A percentile compares a stretch with the other conserved stretches of the same genome.
Conservation (phyloP, 1,140 invertebrate genomes). For the Scaptomyza graminum region DNA sequence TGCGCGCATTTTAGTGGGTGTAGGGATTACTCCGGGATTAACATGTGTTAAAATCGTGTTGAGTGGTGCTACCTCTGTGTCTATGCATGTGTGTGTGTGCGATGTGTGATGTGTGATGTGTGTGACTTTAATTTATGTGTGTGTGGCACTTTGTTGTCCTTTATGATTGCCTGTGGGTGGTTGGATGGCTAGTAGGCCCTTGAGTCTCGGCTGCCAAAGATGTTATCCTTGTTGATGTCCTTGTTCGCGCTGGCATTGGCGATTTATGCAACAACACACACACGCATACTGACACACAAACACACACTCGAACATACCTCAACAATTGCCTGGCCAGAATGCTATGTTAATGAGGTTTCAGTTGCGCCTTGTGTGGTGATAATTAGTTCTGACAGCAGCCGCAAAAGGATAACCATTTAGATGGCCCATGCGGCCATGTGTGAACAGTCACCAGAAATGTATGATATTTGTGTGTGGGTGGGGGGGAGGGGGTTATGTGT, state of each 20-base stretch:
- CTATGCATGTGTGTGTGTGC: slow-evolving; percentile 9
- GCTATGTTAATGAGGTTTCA: slow-evolving; percentile 76
- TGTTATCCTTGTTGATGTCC: slow-evolving; percentile 27
- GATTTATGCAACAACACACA: slow-evolving; percentile 38
- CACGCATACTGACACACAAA: slow-evolving; percentile 13
- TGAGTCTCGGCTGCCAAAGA: slow-evolving; percentile 20
- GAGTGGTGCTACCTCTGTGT: slow-evolving; percentile 45
- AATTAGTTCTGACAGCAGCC: slow-evolving; percentile 67
- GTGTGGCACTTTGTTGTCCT: slow-evolving; percentile 82
- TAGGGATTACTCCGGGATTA: slow-evolving; percentile 51
- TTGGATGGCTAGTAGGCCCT: slow-evolving; percentile 1
- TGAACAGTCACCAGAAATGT: slow-evolving; percentile 9
- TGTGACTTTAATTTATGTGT: slow-evolving; percentile 78
- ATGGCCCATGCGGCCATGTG: slow-evolving; percentile 17
- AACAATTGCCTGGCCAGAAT: slow-evolving; percentile 5
- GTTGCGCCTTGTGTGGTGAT: slow-evolving; percentile 60
- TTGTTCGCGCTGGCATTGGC: slow-evolving; percentile 46
- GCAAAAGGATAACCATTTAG: slow-evolving; percentile 15
- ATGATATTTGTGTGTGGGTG: background rate
- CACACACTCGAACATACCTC: background rate
- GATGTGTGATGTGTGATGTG: slow-evolving; percentile 5
- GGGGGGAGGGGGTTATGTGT: too few species aligned
- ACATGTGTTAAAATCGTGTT: slow-evolving; percentile 79
- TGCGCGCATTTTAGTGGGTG: slow-evolving; percentile 26
- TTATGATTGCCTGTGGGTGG: slow-evolving; percentile 73